Evolutionary conservation across 1,140 invertebrate genomes (phyloP).

Genomic region (Papilio helenus): DNA sequence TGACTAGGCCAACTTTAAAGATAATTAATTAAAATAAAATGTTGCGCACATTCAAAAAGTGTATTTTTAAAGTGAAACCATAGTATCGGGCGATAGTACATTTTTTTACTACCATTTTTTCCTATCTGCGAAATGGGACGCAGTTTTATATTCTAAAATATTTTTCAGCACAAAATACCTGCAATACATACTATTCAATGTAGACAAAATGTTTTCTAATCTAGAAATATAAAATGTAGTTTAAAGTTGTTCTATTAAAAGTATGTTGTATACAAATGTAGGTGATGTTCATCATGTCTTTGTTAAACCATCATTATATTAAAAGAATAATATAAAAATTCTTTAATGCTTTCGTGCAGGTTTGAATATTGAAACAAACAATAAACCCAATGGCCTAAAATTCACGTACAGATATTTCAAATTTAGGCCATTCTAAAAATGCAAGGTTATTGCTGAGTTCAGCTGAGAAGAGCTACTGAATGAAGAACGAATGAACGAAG

Average conservation of each 20-base stretch:
- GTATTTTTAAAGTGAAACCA: constrained; percentile 7
- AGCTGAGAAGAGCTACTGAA: not conserved
- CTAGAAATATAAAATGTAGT: not conserved
- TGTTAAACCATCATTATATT: too few relatives aligned
- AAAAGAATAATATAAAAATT: not conserved
- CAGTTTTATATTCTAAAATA: constrained; percentile 22
- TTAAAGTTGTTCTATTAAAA: too few relatives aligned
- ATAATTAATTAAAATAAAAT: constrained; percentile 23
- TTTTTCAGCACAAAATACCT: constrained; percentile 24
- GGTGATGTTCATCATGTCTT: too few relatives aligned
- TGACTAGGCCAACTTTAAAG: not conserved
- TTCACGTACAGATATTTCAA: not conserved
- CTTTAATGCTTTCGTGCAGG: not conserved
- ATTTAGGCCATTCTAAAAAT: constrained; percentile 3
- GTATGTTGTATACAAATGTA: too few relatives aligned
- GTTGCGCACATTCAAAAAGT: not conserved
- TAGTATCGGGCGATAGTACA: constrained; percentile 2
- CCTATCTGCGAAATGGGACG: constrained; percentile 12
- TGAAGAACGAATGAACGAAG: constrained; percentile 25
- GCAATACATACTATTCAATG: not conserved
- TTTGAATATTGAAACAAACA: not conserved
- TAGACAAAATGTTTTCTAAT: not conserved
- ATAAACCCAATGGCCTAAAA: not conserved
- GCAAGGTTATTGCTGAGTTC: not conserved
- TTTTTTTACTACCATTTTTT: constrained; percentile 8